phyloP scores from a whole-genome alignment of 2,888 invertebrate genomes.

The Fragum sueziense region DNA sequence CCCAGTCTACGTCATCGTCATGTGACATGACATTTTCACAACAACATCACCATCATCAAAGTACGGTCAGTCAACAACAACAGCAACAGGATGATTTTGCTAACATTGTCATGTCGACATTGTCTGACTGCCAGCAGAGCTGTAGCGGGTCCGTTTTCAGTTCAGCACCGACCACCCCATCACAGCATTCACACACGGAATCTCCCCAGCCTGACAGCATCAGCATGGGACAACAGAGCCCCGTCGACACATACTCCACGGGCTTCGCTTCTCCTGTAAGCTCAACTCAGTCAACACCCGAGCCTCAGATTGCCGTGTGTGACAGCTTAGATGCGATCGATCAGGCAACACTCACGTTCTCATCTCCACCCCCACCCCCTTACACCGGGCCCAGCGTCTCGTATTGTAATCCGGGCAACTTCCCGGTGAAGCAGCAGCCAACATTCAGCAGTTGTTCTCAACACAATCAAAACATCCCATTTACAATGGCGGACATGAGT shows the following conservation, averaged over 20 bases:
- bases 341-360: conserved; percentile 60
- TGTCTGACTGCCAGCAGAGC: conserved; percentile 54
- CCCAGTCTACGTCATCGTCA: conserved; percentile 44
- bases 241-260: conserved; percentile 64
- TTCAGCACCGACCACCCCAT: conserved; percentile 67
- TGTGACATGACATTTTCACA: conserved; percentile 50
- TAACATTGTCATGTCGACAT: conserved; percentile 53
- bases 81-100: conserved; percentile 26
- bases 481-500: conserved; percentile 38
- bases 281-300: conserved; percentile 73
- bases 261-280: conserved; percentile 71
- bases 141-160: conserved; percentile 59
- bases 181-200: conserved; percentile 63
- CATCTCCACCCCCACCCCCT: conserved; percentile 73
- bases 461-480: conserved; percentile 60
- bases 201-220: conserved; percentile 61
- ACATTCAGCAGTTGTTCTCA: conserved; percentile 85
- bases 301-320: conserved; percentile 68
- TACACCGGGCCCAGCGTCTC: conserved; percentile 66
- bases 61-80: conserved; percentile 38
- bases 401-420: conserved; percentile 75
- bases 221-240: conserved; percentile 59
- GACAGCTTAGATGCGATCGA: conserved; percentile 54
- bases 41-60: conserved; percentile 26
- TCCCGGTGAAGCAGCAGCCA: conserved; percentile 86